Conservation (phyloP, 92 coral and sea anemone genomes). For the Epizoanthus stellaris region DNA sequence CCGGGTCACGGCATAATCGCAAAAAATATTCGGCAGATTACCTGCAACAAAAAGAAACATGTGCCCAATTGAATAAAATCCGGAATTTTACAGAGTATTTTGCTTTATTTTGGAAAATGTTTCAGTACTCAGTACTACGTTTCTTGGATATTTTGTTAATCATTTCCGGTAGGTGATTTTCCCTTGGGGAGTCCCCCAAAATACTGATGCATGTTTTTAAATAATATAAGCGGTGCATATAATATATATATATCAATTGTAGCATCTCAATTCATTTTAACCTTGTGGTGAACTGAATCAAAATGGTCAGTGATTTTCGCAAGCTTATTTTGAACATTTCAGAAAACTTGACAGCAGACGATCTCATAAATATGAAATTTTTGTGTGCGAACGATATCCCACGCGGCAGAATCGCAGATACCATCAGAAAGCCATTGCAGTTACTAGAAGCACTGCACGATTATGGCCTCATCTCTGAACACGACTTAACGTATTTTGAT, state of each 20-base stretch:
- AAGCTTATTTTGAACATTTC: background rate
- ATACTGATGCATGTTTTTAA: background rate
- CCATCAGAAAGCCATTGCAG: background rate
- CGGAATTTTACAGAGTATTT: no score
- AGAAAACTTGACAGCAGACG: background rate
- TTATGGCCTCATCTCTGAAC: background rate
- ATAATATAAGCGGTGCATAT: no score
- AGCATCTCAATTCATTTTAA: background rate
- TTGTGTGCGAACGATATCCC: slow-evolving; percentile 23
- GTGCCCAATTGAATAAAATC: no score
- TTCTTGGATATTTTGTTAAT: background rate
- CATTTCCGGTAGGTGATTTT: background rate
- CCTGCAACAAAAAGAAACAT: no score
- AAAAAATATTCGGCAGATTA: no score
- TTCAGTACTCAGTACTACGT: no score
- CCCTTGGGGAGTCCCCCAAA: slow-evolving; percentile 7
- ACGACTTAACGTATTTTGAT: background rate
- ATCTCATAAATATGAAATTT: slow-evolving; percentile 3
- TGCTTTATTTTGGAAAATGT: no score
- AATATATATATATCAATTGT: no score
- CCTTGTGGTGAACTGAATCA: background rate
- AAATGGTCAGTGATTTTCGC: slow-evolving; percentile 10
- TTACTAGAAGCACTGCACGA: background rate
- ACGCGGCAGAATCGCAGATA: background rate
- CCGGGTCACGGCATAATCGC: no score